Evolutionary conservation across 2,113 vertebrate genomes (phyloP), one percentile per base, ranked within the genome.

Genomic region (Colossoma macropomum): DNA sequence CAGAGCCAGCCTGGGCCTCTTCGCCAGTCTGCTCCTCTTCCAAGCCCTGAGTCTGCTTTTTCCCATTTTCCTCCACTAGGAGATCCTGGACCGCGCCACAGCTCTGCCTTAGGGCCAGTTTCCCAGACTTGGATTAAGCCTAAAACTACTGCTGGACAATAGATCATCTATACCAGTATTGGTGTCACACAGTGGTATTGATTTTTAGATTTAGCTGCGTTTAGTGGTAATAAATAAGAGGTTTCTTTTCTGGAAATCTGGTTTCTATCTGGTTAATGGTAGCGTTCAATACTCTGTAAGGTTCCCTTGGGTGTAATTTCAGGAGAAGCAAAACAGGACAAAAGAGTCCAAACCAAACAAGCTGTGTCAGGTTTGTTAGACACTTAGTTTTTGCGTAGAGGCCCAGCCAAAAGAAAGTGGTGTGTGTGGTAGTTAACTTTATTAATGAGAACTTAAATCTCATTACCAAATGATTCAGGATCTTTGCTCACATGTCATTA

Each of bases 1-100:
- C 82, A 2, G 48, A 38, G 52, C 54, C 70, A 79, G 62, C 38
- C 52, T 63, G 80, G 66, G 72, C 85, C 72, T 54, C 80, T 41
- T 19, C 12, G 15, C 41, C 10, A n/a, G 34, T 50, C 52, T 16
- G 68, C 25, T 71, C 23, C 72, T 80, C 45, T 80, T 65, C 56
- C 79, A 81, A 68, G 56, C 52, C 59, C 79, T 8, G 41, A 52
- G 60, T 38, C 41, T 65, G 59, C 38, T 16, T 6, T 56, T 54
- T 9, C 27, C 45, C 41, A 6, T 9, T 65, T 54, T 32, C 60
- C 48, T 52, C 28, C 17, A 28, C 65, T 16, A 23, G 66, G 1
- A 23, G 32, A n/a, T 11, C 68, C 32, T 27, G 21, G 19, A 6
- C 66, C 66, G 21, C 9, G 21, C 17, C 9, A 3, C 1, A 2